A percentile compares a stretch with the other conserved stretches of the same genome.
phyloP scores from a whole-genome alignment of 1,140 invertebrate species.

The Aphidius gifuensis region DNA sequence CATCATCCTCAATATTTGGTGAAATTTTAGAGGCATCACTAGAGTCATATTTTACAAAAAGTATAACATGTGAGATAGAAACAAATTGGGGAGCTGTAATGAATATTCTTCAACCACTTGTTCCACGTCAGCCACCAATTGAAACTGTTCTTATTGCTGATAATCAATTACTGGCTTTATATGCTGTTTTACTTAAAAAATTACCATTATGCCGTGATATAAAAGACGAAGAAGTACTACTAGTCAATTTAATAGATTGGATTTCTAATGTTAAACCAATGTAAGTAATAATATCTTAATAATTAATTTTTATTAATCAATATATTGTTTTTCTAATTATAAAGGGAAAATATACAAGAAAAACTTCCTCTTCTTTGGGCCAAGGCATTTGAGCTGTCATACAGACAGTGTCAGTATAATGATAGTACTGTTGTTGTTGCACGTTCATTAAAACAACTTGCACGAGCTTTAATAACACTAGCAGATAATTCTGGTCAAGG shows the following conservation, averaged over 20 bases:
- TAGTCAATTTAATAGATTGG: conserved; percentile 54
- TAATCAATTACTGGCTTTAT: conserved; percentile 52
- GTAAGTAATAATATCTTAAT: conserved; percentile 36
- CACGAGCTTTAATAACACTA: conserved; percentile 51
- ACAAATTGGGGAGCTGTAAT: conserved; percentile 53
- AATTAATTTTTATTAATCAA: conserved; percentile 13
- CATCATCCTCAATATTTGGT: conserved; percentile 49
- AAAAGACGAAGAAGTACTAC: conserved; percentile 52
- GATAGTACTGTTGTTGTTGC: conserved; percentile 51
- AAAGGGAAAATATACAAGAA: conserved; percentile 58
- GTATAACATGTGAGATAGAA: conserved; percentile 40
- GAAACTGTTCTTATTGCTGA: conserved; percentile 50
- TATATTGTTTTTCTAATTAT: conserved; percentile 28
- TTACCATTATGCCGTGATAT: conserved; percentile 52
- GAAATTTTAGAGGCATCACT: conserved; percentile 55
- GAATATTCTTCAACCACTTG: conserved; percentile 47
- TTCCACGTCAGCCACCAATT: conserved; percentile 50
- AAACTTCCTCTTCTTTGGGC: conserved; percentile 63
- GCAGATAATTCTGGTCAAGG: conserved; percentile 60
- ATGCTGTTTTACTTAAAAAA: conserved; percentile 53
- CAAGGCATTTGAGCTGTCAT: conserved; percentile 56
- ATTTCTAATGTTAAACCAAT: conserved; percentile 52
- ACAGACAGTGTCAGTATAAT: conserved; percentile 54
- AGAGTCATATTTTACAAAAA: conserved; percentile 54
- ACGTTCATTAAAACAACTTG: conserved; percentile 55